Evolutionary conservation across 2,888 invertebrate species (phyloP), one percentile per base, ranked within the genome.

Genomic region (Acronicta leporina): DNA sequence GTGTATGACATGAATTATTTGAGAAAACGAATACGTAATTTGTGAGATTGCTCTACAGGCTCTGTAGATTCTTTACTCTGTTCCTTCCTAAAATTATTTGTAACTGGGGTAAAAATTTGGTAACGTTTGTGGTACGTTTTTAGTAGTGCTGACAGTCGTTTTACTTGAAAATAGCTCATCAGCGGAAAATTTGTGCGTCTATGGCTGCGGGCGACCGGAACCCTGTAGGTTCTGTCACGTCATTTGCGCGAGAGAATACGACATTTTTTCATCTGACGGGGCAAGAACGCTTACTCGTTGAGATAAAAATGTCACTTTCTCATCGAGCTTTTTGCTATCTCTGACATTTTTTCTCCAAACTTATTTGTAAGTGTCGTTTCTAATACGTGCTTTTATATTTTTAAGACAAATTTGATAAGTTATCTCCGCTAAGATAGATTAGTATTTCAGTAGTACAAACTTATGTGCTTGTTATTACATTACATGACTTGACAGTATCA

Each of bases 151-250:
- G 80, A 81, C 78, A 77, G 73, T 73, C 69, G 79, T 81, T 75
- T 33, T 11, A 81, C 76, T 80, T 70, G 66, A 75, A 73, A 73
- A 68, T 71, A 67, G 69, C 69, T 75, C 65, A 79, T 73, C 73
- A 76, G 80, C 83, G 84, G 83, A 84, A 86, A 84, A 81, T 75
- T 80, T 75, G 75, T 67, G 62, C 64, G 73, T 68, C 78, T 73
- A 77, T 30, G 35, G 79, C 81, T 81, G 76, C 79, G 76, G 82
- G 83, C 80, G 77, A 78, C 82, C 85, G 85, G 83, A 83, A 83
- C 84, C 72, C 76, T 75, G 77, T 74, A 71, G 79, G 70, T 75
- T 68, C 70, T 76, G 80, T 74, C 77, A 70, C 71, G 80, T 84
- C 83, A 81, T 85, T 84, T 85, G 83, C 67, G 76, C 66, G 67